These are phyloP conservation scores for Phorcus lineatus DNA, from an alignment of 2,888 invertebrate species.

Conservation along the genomic window DNA sequence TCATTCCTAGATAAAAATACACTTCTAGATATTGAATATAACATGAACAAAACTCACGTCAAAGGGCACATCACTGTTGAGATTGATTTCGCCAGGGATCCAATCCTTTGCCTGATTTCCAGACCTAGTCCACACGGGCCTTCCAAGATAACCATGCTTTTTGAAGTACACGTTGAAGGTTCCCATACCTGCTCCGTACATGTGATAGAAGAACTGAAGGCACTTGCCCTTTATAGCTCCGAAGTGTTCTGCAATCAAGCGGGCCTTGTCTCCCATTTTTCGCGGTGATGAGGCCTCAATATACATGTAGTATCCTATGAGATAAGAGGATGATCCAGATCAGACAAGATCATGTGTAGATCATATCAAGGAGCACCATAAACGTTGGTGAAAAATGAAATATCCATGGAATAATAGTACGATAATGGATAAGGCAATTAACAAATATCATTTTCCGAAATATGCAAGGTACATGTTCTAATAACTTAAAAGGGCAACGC, in stretches of 20 bases:
- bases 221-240: slow-evolving; percentile 58
- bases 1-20: neutral
- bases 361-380: too few relatives aligned
- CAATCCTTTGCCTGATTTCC: slow-evolving; percentile 64
- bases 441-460: too few relatives aligned
- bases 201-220: slow-evolving; percentile 69
- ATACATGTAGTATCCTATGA: slow-evolving; percentile 66
- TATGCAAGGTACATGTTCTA: too few relatives aligned
- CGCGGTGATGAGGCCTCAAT: slow-evolving; percentile 57
- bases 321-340: too few relatives aligned
- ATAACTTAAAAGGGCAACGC: too few relatives aligned
- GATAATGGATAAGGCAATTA: too few relatives aligned
- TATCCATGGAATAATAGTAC: too few relatives aligned
- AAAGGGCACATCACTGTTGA: slow-evolving; percentile 56
- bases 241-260: slow-evolving; percentile 57
- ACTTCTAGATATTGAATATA: neutral
- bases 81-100: slow-evolving; percentile 59
- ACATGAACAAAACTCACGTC: slow-evolving; percentile 47
- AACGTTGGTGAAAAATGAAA: too few relatives aligned
- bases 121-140: slow-evolving; percentile 57
- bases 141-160: slow-evolving; percentile 38
- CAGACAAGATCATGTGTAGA: too few relatives aligned
- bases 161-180: slow-evolving; percentile 55
- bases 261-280: slow-evolving; percentile 52
- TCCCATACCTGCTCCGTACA: slow-evolving; percentile 64